These are phyloP conservation scores for Stegodyphus dumicola DNA, from an alignment of 1,140 invertebrate species.

Conservation along the genomic window DNA sequence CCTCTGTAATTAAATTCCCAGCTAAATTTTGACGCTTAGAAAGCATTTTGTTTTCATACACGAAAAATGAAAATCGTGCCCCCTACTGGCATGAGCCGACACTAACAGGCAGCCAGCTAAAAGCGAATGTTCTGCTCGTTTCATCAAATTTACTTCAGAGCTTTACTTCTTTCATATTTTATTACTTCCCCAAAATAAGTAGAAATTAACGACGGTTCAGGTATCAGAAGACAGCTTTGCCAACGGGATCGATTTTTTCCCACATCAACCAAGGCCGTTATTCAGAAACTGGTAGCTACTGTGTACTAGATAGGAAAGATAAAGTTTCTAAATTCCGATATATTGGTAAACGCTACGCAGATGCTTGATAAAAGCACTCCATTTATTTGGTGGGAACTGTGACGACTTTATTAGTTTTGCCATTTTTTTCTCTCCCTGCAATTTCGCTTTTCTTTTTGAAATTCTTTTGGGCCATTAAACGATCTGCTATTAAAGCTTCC, in stretches of 20 bases:
- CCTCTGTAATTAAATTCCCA: no score
- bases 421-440: neutral
- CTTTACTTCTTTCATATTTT: constrained; percentile 8
- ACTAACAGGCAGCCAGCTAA: no score
- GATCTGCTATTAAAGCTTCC: neutral
- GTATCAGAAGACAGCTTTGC: neutral
- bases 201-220: constrained; percentile 14
- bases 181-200: constrained; percentile 23
- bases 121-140: no score
- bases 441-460: neutral
- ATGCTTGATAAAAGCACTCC: constrained; percentile 20
- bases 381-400: constrained; percentile 11
- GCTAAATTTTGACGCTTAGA: no score
- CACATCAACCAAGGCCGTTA: no score
- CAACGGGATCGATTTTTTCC: neutral
- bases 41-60: no score
- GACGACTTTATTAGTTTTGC: constrained; percentile 7
- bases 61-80: no score
- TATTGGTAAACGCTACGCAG: constrained; percentile 23
- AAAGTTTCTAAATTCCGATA: neutral
- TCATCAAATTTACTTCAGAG: constrained; percentile 3
- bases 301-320: neutral
- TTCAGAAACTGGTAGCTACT: no score
- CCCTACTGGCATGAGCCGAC: no score
- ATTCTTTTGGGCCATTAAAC: neutral